These are phyloP conservation scores for Epizoanthus ramosus DNA, from an alignment of 92 coral and sea anemone species.

Conservation along the genomic window DNA sequence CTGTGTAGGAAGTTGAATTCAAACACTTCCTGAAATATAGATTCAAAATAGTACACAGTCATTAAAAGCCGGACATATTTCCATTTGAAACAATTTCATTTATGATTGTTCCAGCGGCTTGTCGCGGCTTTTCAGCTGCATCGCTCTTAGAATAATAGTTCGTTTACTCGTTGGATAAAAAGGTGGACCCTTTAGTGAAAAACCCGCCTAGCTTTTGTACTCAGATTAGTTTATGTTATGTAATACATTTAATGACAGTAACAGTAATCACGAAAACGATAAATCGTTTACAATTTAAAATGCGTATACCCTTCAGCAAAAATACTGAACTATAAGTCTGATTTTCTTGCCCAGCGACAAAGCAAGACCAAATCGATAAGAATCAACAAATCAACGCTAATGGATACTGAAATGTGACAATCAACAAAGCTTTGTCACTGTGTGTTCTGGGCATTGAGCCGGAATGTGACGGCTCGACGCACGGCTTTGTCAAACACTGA, in stretches of 20 bases:
- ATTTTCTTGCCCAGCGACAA: conserved; percentile 25
- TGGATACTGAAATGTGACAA: conserved; percentile 81
- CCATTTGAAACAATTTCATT: conserved; percentile 28
- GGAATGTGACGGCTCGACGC: conserved; percentile 42
- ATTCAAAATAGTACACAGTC: conserved; percentile 3
- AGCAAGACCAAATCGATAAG: conserved; percentile 60
- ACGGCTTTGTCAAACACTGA: conserved; percentile 15
- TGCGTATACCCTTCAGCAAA: background rate
- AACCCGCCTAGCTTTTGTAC: background rate
- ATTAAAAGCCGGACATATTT: conserved; percentile 32
- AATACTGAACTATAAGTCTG: background rate
- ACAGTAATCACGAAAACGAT: background rate
- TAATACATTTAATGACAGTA: background rate
- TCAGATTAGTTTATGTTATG: background rate
- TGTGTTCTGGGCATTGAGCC: conserved; percentile 33
- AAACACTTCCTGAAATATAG: conserved; percentile 25
- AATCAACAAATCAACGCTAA: conserved; percentile 91
- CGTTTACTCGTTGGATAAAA: background rate
- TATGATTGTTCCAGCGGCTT: conserved; percentile 22
- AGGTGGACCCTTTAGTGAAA: background rate
- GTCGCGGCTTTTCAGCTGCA: conserved; percentile 19
- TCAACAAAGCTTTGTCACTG: conserved; percentile 85
- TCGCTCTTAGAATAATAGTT: background rate
- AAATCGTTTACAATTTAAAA: background rate
- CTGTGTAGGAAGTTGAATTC: conserved; percentile 5